These are phyloP conservation scores for Bambusicola thoracicus DNA, from an alignment of 2,113 vertebrate genomes.

Conservation along the genomic window DNA sequence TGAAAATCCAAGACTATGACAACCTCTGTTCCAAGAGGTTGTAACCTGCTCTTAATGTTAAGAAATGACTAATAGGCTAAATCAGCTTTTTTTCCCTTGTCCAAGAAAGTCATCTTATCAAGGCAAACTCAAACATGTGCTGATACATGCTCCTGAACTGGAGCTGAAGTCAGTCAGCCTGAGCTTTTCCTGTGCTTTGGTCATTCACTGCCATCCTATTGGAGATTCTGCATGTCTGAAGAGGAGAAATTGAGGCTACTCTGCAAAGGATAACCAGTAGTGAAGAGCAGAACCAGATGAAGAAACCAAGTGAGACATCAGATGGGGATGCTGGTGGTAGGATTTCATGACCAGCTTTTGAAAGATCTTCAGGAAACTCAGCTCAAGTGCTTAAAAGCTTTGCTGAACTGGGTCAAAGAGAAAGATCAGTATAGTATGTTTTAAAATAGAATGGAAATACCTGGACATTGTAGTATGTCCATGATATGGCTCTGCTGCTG, in stretches of 20 bases:
- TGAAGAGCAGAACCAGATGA: background rate
- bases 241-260: background rate
- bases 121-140: background rate
- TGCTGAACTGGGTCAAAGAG: background rate
- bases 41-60: background rate
- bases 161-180: background rate
- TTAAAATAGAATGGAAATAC: background rate
- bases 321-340: accelerated
- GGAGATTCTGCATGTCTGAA: background rate
- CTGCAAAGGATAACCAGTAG: background rate
- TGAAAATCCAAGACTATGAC: background rate
- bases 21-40: background rate
- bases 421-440: background rate
- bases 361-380: background rate
- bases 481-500: background rate
- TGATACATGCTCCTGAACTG: background rate
- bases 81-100: background rate
- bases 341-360: background rate
- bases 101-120: background rate
- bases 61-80: background rate
- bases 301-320: background rate
- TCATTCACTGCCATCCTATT: background rate
- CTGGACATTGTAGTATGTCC: background rate
- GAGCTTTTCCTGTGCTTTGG: background rate
- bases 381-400: background rate